These are phyloP conservation scores for Petrocephalus sullivani DNA, from an alignment of 2,797 vertebrate species.

Conservation along the genomic window DNA sequence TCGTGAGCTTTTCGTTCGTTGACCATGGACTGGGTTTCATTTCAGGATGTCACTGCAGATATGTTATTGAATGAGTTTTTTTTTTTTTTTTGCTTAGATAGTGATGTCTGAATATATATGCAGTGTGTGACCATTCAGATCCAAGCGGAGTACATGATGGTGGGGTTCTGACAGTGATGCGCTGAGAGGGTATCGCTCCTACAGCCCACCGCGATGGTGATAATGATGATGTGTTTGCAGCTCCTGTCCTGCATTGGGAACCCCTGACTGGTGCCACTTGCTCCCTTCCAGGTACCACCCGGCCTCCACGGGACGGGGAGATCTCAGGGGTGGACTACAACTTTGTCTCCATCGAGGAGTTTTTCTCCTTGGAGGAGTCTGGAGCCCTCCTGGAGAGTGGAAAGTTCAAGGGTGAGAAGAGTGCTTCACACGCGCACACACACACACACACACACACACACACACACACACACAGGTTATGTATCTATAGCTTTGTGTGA, in stretches of 20 bases:
- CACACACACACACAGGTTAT: neutral
- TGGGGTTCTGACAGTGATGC: neutral
- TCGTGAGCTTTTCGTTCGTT: neutral
- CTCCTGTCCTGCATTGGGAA: neutral
- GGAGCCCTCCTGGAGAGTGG: conserved; percentile 55
- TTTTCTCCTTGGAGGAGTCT: conserved; percentile 54
- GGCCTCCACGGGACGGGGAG: conserved; percentile 49
- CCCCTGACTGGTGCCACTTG: neutral
- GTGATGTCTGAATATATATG: neutral
- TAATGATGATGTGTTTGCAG: neutral
- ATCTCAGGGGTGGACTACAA: conserved; percentile 56
- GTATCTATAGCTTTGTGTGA: neutral
- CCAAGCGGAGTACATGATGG: neutral
- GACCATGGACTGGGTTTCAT: neutral
- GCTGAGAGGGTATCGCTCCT: neutral
- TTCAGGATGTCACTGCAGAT: conserved; percentile 4
- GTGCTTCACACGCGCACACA: neutral
- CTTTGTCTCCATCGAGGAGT: conserved; percentile 53
- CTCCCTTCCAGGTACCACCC: conserved; percentile 36
- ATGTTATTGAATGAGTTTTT: neutral
- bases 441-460: neutral
- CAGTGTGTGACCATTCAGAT: neutral
- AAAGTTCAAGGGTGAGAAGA: conserved; percentile 64
- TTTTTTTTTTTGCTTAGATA: neutral
- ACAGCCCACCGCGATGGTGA: neutral